Evolutionary conservation across 2,113 vertebrate genomes (phyloP), one percentile per base, ranked within the genome.

Genomic region (Ursus arctos): DNA sequence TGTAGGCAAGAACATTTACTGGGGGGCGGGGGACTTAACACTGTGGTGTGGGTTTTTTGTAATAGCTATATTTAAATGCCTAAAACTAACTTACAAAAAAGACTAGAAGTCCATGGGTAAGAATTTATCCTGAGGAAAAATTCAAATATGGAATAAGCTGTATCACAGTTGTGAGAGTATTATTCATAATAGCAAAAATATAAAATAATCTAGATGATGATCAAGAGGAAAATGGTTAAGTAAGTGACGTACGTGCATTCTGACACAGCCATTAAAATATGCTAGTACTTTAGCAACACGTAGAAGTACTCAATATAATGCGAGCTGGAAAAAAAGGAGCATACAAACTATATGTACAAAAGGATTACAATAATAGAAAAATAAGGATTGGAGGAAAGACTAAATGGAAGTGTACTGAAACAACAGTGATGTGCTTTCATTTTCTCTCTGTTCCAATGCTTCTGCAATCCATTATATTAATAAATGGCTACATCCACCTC

Each of bases 1-100:
- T 74, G 1, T 18, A 81, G 57, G 51, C 16, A 80, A 82, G 65
- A 85, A 84, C 43, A 47, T 77, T 89, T 87, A 92, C 57, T 43
- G 33, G 10, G 22, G 7, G 11, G 4, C 10, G 6, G 22, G 13
- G 43, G 10, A 18, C 9, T 80, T 82, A 89, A 83, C 10, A 67
- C 18, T 93, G 10, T 2, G 1, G 7, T 33, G 2, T 28, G 14
- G 84, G 28, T 77, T 88, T 92, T 82, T 59, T n/a, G 26, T 86
- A 95, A 61, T 69, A 80, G 40, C 67, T 95, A 84, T 57, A 88
- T 86, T 94, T 98, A 87, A 94, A 85, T 51, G 94, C 13, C 51
- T 93, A 93, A 96, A 80, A 26, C 43, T 83, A 85, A 91, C 11
- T 61, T 90, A 93, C 7, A 63, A 93, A 74, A 77, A 94, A 81